A percentile compares a stretch with the other conserved stretches of the same genome.
These are phyloP conservation scores for Melanotaenia nigrans DNA, from an alignment of 2,797 vertebrate genomes.

Conservation along the genomic window DNA sequence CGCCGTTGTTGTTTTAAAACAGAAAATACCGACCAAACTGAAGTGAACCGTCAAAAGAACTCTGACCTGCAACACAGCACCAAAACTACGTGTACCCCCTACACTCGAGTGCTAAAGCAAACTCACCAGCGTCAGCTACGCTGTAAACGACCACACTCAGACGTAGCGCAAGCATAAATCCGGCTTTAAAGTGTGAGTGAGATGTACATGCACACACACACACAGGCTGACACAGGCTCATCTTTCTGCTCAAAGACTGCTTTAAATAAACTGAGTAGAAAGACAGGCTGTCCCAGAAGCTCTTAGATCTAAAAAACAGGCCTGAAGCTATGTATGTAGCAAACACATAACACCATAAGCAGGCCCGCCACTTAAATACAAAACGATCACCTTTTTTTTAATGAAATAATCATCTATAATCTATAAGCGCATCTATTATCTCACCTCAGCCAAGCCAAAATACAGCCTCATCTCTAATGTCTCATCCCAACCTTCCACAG, in stretches of 20 bases:
- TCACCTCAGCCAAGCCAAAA: not conserved
- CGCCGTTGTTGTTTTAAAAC: no score
- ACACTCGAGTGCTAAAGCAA: no score
- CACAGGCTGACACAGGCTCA: not conserved
- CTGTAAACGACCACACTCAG: no score
- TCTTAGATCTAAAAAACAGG: not conserved
- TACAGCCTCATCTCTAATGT: not conserved
- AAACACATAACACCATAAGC: not conserved
- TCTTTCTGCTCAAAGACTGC: not conserved
- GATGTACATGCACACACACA: not conserved
- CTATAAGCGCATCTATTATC: not conserved
- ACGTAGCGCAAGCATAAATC: no score
- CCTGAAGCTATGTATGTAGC: no score
- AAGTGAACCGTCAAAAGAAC: no score
- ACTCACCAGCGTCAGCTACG: no score
- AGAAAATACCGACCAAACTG: no score
- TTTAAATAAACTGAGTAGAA: constrained; percentile 28
- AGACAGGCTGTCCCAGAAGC: constrained; percentile 36
- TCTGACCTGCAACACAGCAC: no score
- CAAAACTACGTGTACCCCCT: no score
- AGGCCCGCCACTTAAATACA: not conserved
- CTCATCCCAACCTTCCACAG: constrained; percentile 8
- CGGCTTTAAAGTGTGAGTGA: not conserved
- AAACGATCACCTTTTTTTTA: not conserved
- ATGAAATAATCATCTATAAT: not conserved